Conservation (phyloP, 2,113 vertebrate species). For the Acrocephalus kingi region DNA sequence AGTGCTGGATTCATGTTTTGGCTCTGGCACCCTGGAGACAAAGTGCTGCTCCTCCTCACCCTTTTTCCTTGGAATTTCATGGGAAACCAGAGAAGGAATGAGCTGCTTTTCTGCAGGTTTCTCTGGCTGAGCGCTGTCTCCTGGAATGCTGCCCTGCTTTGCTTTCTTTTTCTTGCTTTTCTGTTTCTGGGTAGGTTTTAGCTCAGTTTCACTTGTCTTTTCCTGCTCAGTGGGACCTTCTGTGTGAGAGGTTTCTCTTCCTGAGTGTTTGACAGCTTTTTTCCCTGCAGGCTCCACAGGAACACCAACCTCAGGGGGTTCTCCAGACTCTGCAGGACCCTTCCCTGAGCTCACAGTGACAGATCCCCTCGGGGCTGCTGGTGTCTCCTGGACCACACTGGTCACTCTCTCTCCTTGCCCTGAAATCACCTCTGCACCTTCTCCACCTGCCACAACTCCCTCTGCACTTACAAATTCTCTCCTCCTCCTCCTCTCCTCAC, state of each 20-base stretch:
- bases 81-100: neutral
- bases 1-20: neutral
- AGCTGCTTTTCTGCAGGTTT: neutral
- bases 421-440: neutral
- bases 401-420: neutral
- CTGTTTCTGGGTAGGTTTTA: slow-evolving; percentile 4
- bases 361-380: neutral
- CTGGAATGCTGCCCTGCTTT: neutral
- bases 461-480: neutral
- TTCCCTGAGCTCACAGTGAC: neutral
- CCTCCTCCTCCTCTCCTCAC: neutral
- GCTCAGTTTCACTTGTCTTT: neutral
- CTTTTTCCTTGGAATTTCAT: neutral
- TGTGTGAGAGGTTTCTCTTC: neutral
- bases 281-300: neutral
- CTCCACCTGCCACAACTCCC: neutral
- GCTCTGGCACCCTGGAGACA: slow-evolving; percentile 46
- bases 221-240: neutral
- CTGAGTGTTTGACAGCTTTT: neutral
- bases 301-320: neutral
- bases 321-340: neutral
- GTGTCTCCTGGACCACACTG: neutral
- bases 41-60: slow-evolving; percentile 13
- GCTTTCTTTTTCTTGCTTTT: slow-evolving; percentile 38
- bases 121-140: neutral